These are phyloP conservation scores for Lethenteron camtschaticum DNA, from an alignment of 2,113 vertebrate genomes.

Conservation along the genomic window DNA sequence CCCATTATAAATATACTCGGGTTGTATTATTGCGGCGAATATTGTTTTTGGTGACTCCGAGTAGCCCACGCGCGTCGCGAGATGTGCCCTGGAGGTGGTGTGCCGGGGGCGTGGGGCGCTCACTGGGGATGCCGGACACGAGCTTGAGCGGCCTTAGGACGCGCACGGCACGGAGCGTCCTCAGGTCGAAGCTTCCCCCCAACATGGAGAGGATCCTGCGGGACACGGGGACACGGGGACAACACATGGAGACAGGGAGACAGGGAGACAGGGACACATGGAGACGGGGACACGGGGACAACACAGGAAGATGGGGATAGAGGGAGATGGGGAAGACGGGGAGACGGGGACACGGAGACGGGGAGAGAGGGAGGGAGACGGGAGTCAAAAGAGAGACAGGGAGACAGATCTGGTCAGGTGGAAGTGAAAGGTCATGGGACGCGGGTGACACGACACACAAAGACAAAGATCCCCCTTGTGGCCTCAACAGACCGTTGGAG, in stretches of 20 bases:
- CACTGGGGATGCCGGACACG: conserved; percentile 89
- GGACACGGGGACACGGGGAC: not conserved
- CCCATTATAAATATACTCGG: too few species aligned
- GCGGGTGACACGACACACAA: too few species aligned
- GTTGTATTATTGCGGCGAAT: too few species aligned
- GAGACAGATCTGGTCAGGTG: too few species aligned
- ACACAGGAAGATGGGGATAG: too few species aligned
- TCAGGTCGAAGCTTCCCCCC: conserved; percentile 68
- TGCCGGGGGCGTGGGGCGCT: conserved; percentile 17
- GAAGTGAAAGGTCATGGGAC: too few species aligned
- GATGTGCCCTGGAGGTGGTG: too few species aligned
- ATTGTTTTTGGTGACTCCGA: too few species aligned
- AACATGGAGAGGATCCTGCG: conserved; percentile 69
- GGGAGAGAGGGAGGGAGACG: not conserved
- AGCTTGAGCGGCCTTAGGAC: conserved; percentile 74
- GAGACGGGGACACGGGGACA: not conserved
- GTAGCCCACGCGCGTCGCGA: too few species aligned
- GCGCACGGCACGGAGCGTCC: conserved; percentile 65
- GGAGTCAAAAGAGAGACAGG: not conserved
- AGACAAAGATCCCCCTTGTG: too few species aligned
- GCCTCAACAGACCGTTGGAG: too few species aligned
- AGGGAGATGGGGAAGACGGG: not conserved
- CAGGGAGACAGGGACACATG: not conserved
- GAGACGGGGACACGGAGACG: too few species aligned
- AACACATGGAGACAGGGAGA: not conserved